phyloP scores from a whole-genome alignment of 30 jellyfish, hydroid and myxozoan species.

The Cassiopea xamachana region DNA sequence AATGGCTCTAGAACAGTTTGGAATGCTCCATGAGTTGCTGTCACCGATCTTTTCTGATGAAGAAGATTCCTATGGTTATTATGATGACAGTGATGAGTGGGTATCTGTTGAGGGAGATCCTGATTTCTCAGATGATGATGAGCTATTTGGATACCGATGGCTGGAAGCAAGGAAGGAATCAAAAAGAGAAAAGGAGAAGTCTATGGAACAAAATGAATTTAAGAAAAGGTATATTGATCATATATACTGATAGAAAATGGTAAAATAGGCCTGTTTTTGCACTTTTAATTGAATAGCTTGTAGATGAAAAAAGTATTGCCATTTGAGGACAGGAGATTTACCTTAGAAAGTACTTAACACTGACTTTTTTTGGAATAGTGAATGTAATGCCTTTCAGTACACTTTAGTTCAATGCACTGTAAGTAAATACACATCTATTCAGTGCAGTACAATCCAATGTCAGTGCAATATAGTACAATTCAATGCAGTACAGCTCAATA shows the following conservation, averaged over 20 bases:
- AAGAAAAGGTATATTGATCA: neutral
- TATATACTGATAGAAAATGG: neutral
- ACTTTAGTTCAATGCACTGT: too few relatives aligned
- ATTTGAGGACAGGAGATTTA: too few relatives aligned
- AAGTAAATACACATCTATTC: too few relatives aligned
- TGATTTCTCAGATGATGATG: constrained; percentile 45
- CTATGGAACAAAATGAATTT: neutral
- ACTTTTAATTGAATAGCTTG: too few relatives aligned
- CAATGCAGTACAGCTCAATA: too few relatives aligned
- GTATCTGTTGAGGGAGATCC: constrained; percentile 43
- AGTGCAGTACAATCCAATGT: too few relatives aligned
- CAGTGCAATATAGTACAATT: too few relatives aligned
- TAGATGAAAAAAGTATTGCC: too few relatives aligned
- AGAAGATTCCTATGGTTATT: constrained; percentile 34
- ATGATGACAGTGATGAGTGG: constrained; percentile 57
- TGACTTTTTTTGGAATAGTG: too few relatives aligned
- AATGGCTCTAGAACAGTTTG: constrained; percentile 26
- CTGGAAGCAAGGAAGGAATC: constrained; percentile 24
- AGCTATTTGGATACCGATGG: neutral
- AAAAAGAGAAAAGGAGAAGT: neutral
- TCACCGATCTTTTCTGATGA: constrained; percentile 33
- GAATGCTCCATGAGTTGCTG: constrained; percentile 23
- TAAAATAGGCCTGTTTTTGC: too few relatives aligned
- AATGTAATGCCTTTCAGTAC: too few relatives aligned
- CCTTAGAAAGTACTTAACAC: too few relatives aligned